Conservation (phyloP, 2,888 invertebrate species). For the Pandemis cinnamomeana region DNA sequence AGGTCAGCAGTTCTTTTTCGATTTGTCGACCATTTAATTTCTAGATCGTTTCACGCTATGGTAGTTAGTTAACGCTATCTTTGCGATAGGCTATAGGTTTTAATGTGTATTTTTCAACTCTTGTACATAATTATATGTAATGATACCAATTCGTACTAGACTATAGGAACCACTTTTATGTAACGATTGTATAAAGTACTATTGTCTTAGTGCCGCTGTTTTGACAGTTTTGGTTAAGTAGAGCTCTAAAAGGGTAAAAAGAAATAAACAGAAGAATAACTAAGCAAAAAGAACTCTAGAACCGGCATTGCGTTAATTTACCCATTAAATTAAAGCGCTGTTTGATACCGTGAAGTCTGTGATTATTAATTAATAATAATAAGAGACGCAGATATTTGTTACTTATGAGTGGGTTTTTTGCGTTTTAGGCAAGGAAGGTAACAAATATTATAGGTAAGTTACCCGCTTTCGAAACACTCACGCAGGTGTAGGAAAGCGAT, state of each 20-base stretch:
- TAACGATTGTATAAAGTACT: too few relatives aligned
- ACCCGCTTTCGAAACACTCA: background rate
- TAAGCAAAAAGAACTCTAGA: background rate
- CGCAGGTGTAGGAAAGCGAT: constrained; percentile 7
- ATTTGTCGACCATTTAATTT: constrained; percentile 1
- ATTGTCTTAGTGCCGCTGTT: constrained; percentile 6
- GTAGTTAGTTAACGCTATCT: background rate
- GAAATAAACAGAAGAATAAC: constrained; percentile 1
- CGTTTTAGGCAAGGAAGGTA: background rate
- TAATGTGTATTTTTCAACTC: background rate
- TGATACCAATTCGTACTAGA: too few relatives aligned
- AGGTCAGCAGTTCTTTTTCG: constrained; percentile 3
- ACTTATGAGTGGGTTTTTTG: too few relatives aligned
- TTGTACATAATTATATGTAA: too few relatives aligned
- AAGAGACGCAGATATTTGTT: background rate
- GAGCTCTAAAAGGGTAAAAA: background rate
- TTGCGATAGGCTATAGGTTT: background rate
- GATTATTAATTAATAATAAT: background rate
- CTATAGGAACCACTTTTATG: too few relatives aligned
- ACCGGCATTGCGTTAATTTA: background rate
- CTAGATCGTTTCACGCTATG: constrained; percentile 1
- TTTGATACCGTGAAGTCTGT: background rate
- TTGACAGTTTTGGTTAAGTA: background rate
- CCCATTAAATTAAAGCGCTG: background rate
- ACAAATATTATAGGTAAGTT: background rate